These are phyloP conservation scores for Sander vitreus DNA, from an alignment of 2,113 vertebrate species.

Conservation along the genomic window DNA sequence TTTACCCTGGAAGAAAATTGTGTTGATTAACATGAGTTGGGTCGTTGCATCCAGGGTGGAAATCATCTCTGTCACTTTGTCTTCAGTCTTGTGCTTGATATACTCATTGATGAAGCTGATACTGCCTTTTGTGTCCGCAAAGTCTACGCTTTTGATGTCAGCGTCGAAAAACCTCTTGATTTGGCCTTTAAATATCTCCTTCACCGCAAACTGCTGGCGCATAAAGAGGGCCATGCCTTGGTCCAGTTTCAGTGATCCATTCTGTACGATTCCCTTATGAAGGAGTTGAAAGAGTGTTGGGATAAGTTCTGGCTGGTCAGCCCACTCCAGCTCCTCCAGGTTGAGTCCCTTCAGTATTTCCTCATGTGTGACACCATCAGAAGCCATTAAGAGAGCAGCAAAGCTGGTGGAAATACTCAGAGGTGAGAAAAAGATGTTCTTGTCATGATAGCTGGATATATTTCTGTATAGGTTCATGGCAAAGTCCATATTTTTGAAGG, in stretches of 20 bases:
- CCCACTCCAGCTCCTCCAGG: slow-evolving; percentile 75
- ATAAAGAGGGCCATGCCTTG: slow-evolving; percentile 88
- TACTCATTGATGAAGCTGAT: slow-evolving; percentile 86
- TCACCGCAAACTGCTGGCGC: slow-evolving; percentile 78
- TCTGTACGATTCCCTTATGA: slow-evolving; percentile 82
- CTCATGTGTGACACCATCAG: slow-evolving; percentile 80
- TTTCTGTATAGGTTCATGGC: slow-evolving; percentile 91
- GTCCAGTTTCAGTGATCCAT: slow-evolving; percentile 80
- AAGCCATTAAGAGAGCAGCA: slow-evolving; percentile 82
- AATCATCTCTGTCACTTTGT: slow-evolving; percentile 85
- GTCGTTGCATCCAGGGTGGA: slow-evolving; percentile 81
- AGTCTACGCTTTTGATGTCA: slow-evolving; percentile 85
- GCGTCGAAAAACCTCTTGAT: slow-evolving; percentile 87
- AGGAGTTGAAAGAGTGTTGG: slow-evolving; percentile 87
- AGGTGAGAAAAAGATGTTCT: slow-evolving; percentile 92
- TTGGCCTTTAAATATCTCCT: slow-evolving; percentile 83
- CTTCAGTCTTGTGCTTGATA: slow-evolving; percentile 82
- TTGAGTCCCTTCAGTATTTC: slow-evolving; percentile 86
- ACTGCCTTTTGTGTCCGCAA: slow-evolving; percentile 79
- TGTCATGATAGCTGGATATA: slow-evolving; percentile 88
- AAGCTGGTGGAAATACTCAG: slow-evolving; percentile 88
- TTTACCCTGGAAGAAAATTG: slow-evolving; percentile 91
- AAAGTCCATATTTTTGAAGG: slow-evolving; percentile 87
- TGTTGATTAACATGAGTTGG: slow-evolving; percentile 88
- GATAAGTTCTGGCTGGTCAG: slow-evolving; percentile 69